phyloP scores from a whole-genome alignment of 2,888 invertebrate genomes.

The Pecten maximus region DNA sequence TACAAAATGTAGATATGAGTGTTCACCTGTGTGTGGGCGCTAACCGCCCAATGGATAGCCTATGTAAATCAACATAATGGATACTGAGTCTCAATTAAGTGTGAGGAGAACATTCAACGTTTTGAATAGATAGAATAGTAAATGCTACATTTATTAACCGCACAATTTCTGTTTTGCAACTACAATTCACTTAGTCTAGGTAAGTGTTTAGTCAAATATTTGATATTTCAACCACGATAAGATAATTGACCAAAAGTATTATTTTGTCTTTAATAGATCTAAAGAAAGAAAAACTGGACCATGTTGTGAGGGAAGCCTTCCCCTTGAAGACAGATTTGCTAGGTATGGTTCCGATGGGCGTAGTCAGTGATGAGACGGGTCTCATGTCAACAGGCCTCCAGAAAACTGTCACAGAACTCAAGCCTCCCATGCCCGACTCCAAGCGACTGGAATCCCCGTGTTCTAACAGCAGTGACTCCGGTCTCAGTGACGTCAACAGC shows the following conservation, averaged over 20 bases:
- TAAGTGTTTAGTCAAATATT: too few species aligned
- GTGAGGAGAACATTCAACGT: neutral
- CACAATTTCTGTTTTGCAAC: neutral
- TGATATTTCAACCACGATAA: too few species aligned
- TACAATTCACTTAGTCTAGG: too few species aligned
- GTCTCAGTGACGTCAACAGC: slow-evolving; percentile 75
- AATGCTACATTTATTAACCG: too few species aligned
- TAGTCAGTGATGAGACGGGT: slow-evolving; percentile 54
- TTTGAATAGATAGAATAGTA: neutral
- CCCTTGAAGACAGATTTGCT: slow-evolving; percentile 37
- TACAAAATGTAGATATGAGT: slow-evolving; percentile 30
- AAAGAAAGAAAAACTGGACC: slow-evolving; percentile 48
- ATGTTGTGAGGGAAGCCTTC: slow-evolving; percentile 40
- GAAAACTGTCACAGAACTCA: slow-evolving; percentile 57
- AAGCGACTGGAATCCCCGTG: slow-evolving; percentile 76
- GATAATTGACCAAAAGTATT: neutral
- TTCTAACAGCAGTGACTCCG: slow-evolving; percentile 78
- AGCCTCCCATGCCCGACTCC: slow-evolving; percentile 56
- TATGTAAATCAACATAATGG: neutral
- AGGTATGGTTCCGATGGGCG: slow-evolving; percentile 48
- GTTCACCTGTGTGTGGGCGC: slow-evolving; percentile 24
- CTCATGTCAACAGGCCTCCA: slow-evolving; percentile 54
- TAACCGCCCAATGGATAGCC: neutral
- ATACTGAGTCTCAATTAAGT: neutral
- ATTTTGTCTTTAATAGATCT: slow-evolving; percentile 42